phyloP scores from a whole-genome alignment of 2,113 vertebrate species.

The Eretmochelys imbricata region DNA sequence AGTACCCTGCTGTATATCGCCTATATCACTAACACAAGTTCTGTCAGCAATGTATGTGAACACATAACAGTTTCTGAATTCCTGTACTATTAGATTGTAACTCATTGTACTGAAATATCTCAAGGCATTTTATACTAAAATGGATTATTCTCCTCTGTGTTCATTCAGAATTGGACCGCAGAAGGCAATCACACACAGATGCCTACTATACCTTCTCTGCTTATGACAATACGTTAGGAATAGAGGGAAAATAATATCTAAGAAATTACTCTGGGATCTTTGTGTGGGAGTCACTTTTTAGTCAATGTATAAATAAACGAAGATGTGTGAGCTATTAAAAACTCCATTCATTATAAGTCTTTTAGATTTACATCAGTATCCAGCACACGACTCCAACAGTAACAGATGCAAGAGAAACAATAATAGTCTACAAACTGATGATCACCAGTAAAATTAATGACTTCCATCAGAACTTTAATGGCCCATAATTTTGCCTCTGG shows the following conservation, averaged over 20 bases:
- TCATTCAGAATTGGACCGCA: neutral
- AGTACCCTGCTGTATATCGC: neutral
- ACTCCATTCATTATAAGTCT: conserved; percentile 44
- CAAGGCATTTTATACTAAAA: neutral
- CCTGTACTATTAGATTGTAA: neutral
- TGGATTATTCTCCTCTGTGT: neutral
- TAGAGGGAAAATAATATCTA: neutral
- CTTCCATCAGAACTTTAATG: conserved; percentile 70
- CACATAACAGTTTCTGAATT: neutral
- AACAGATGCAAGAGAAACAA: conserved; percentile 26
- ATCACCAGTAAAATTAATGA: conserved; percentile 46
- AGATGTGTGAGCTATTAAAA: conserved; percentile 51
- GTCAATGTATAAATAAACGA: conserved; percentile 11
- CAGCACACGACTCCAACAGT: neutral
- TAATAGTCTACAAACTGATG: conserved; percentile 52
- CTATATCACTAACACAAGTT: neutral
- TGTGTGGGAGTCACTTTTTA: neutral
- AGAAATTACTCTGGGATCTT: neutral
- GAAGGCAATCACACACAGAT: neutral
- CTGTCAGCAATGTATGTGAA: neutral
- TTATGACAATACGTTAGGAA: neutral
- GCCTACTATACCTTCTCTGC: neutral
- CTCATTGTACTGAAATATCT: fast-evolving
- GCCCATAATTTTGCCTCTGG: conserved; percentile 62
- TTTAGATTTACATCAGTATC: conserved; percentile 49